These are phyloP conservation scores for Orussus abietinus DNA, from an alignment of 1,140 invertebrate genomes.

Conservation along the genomic window DNA sequence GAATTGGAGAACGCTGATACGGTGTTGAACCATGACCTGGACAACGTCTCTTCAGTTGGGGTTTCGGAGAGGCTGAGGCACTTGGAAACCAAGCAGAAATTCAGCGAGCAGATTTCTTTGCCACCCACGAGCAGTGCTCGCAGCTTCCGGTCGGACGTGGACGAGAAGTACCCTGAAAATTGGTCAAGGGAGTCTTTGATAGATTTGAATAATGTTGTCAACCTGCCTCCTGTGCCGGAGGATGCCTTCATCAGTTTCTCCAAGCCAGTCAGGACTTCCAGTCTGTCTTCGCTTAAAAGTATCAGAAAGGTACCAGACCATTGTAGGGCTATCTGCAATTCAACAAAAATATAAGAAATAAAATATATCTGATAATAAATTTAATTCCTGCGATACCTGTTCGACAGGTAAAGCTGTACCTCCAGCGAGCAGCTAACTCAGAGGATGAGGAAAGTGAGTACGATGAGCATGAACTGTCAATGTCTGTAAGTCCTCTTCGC, in stretches of 20 bases:
- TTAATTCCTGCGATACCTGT: too few relatives aligned
- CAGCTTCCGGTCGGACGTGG: slow-evolving; percentile 36
- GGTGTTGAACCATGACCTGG: slow-evolving; percentile 1
- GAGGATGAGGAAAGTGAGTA: slow-evolving; percentile 41
- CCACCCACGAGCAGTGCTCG: slow-evolving; percentile 24
- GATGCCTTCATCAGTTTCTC: slow-evolving; percentile 43
- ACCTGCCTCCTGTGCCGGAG: slow-evolving; percentile 46
- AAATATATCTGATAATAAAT: not conserved
- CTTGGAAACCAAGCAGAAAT: slow-evolving; percentile 34
- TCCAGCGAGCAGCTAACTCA: slow-evolving; percentile 39
- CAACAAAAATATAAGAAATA: too few relatives aligned
- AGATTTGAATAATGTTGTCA: slow-evolving; percentile 41
- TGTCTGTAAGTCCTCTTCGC: slow-evolving; percentile 5
- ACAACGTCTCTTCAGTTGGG: not conserved
- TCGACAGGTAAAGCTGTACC: slow-evolving; percentile 37
- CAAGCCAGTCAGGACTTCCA: slow-evolving; percentile 38
- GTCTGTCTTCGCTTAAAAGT: slow-evolving; percentile 44
- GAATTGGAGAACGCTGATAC: slow-evolving; percentile 19
- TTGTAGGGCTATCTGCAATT: too few relatives aligned
- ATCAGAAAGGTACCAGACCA: slow-evolving; percentile 38
- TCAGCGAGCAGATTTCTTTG: slow-evolving; percentile 14
- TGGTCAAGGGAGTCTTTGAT: slow-evolving; percentile 43
- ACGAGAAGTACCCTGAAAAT: slow-evolving; percentile 49
- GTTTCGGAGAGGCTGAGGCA: slow-evolving; percentile 34
- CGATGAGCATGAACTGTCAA: slow-evolving; percentile 33